A percentile compares a stretch with the other conserved stretches of the same genome.
phyloP scores from a whole-genome alignment of 2,888 invertebrate species.

The Scotopteryx bipunctaria region DNA sequence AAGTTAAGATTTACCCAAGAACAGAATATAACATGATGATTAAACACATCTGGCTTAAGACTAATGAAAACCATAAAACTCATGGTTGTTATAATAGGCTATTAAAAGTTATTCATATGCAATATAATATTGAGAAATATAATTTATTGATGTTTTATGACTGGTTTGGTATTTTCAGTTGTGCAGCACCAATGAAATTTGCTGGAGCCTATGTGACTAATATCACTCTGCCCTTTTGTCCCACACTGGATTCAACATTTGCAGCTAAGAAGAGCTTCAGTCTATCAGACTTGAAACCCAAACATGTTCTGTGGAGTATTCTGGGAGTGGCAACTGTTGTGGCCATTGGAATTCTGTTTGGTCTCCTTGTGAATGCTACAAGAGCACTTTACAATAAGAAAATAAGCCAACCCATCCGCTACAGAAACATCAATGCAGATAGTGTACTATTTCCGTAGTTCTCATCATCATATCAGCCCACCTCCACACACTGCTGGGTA shows the following conservation, averaged over 20 bases:
- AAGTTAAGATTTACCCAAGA: conserved; percentile 2
- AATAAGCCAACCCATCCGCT: conserved; percentile 66
- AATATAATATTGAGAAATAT: conserved; percentile 19
- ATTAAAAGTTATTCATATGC: conserved; percentile 19
- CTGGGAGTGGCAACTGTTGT: conserved; percentile 68
- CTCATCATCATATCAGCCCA: too few relatives aligned
- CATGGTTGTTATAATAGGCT: conserved; percentile 13
- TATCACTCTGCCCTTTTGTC: conserved; percentile 67
- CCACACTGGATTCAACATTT: conserved; percentile 65
- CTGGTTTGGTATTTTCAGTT: conserved; percentile 57
- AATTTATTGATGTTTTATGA: conserved; percentile 21
- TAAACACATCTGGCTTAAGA: conserved; percentile 11
- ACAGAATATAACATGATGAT: conserved; percentile 3
- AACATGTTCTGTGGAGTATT: conserved; percentile 74
- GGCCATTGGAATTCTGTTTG: conserved; percentile 66
- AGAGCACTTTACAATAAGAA: conserved; percentile 66
- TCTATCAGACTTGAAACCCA: conserved; percentile 63
- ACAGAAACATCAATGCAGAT: conserved; percentile 65
- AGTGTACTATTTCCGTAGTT: too few relatives aligned
- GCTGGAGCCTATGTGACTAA: conserved; percentile 71
- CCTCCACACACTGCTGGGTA: too few relatives aligned
- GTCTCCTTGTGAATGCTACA: conserved; percentile 63
- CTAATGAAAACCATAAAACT: conserved; percentile 18
- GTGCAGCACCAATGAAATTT: conserved; percentile 72
- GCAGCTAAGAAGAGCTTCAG: conserved; percentile 54